Evolutionary conservation across 2,888 invertebrate genomes (phyloP), one percentile per base, ranked within the genome.

Genomic region (Pollenia angustigena): DNA sequence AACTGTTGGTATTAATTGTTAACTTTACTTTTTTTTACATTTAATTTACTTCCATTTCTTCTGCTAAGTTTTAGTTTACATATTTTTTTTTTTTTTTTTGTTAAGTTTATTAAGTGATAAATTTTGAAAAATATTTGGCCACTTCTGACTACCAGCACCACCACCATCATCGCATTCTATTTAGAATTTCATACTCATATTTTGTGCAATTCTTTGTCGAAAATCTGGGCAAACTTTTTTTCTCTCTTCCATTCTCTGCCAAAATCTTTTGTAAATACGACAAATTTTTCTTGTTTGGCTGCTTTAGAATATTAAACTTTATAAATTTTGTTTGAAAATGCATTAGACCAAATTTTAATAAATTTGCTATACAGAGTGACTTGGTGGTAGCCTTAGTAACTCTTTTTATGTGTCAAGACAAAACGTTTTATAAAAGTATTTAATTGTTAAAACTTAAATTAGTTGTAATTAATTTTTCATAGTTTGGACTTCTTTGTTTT

Each of bases 1-100:
- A 87, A 82, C 85, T 87, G 82, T 87, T 87, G 87, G 66, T 85
- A 76, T 85, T 71, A 69, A 64, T 58, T 69, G n/a, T 81, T 54
- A 42, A 14, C 48, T 66, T 71, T 66, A n/a, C 9, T 66, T 75
- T 52, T 32, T 54, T 56, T 52, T 48, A 48, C n/a, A 56, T 54
- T 44, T 68, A 56, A 56, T 66, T 23, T 32, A n/a, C 32, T 68
- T 40, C 12, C 16, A 7, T 62, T 58, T 23, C 23, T 40, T 58
- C 23, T 7, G 48, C 32, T 32, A 32, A 32, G 32, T 32, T 32
- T 32, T 32, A 23, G 1, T 58, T 58, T 32, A 23, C 2, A 23
- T 23, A 23, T 56, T 23, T 56, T 23, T 8, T 23, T 46, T 32
- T 18, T 6, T 16, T 18, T 56, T 7, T 16, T 6, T 7, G 6